Evolutionary conservation across 2,113 vertebrate genomes (phyloP).

Genomic region (Pampusana beccarii): DNA sequence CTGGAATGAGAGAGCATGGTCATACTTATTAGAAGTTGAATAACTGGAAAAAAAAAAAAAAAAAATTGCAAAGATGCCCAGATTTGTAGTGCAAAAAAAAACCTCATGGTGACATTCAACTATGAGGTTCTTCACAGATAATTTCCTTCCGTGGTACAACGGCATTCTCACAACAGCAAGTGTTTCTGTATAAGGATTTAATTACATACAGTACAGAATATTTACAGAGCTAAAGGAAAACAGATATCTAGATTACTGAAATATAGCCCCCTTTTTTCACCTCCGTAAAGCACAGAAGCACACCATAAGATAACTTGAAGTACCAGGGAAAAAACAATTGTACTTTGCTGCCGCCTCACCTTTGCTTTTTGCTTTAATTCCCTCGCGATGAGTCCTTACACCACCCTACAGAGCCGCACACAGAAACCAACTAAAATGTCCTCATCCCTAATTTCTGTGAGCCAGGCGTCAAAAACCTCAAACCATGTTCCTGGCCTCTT

Average conservation of each 20-base stretch:
- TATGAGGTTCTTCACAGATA: neutral
- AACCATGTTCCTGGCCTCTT: neutral
- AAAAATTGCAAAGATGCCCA: neutral
- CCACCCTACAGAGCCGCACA: neutral
- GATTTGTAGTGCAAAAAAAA: neutral
- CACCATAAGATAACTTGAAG: neutral
- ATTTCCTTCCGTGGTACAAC: neutral
- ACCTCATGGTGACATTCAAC: neutral
- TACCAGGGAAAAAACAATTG: neutral
- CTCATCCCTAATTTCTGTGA: neutral
- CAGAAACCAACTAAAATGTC: neutral
- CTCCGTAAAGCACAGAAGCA: neutral
- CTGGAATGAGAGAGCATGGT: slow-evolving; percentile 64
- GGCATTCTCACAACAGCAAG: neutral
- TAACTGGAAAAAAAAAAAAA: neutral
- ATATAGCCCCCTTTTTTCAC: neutral
- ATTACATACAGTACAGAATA: neutral
- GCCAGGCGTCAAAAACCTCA: neutral
- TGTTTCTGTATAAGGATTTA: neutral
- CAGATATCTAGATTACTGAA: neutral
- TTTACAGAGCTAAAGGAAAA: neutral
- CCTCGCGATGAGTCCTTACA: neutral
- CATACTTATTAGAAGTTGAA: neutral
- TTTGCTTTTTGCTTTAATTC: neutral
- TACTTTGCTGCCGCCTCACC: neutral